These are phyloP conservation scores for Percopsis omiscomaycus DNA, from an alignment of 2,797 vertebrate genomes.

Conservation along the genomic window DNA sequence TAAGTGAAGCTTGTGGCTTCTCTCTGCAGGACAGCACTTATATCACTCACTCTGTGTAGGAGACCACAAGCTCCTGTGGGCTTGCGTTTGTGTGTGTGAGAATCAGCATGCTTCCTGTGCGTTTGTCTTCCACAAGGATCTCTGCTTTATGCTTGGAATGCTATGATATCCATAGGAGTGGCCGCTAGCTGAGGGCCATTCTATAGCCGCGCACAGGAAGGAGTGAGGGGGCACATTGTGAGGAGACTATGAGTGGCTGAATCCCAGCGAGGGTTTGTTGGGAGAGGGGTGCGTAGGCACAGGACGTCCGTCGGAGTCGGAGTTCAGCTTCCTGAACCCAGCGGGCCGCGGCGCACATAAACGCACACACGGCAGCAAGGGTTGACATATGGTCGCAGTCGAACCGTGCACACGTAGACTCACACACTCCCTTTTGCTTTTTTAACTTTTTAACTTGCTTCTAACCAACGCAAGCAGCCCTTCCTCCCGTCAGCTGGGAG, in stretches of 20 bases:
- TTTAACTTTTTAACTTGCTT: constrained; percentile 22
- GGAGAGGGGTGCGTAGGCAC: constrained; percentile 63
- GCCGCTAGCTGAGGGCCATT: constrained; percentile 56
- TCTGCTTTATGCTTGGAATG: constrained; percentile 59
- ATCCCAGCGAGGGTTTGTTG: constrained; percentile 52
- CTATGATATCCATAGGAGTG: constrained; percentile 65
- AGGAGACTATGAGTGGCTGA: constrained; percentile 18
- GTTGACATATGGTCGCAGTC: constrained; percentile 43
- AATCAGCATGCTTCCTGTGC: constrained; percentile 27
- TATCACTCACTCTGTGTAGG: constrained; percentile 8
- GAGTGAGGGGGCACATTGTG: constrained; percentile 57
- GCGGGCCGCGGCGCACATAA: constrained; percentile 41
- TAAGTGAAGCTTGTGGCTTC: constrained; percentile 7
- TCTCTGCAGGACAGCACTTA: constrained; percentile 18
- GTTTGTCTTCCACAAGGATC: constrained; percentile 37
- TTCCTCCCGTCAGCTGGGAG: constrained; percentile 46
- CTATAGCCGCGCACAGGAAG: constrained; percentile 43
- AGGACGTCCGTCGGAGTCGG: constrained; percentile 60
- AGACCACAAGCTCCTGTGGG: constrained; percentile 11
- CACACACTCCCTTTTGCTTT: constrained; percentile 2
- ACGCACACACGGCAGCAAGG: constrained; percentile 17
- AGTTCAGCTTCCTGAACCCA: constrained; percentile 56
- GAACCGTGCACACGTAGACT: constrained; percentile 35
- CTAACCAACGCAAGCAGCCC: constrained; percentile 35
- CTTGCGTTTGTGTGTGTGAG: constrained; percentile 27